A percentile compares a stretch with the other conserved stretches of the same genome.
These are phyloP conservation scores for Coracias cyanogaster DNA, from an alignment of 2,797 vertebrate species.

Conservation along the genomic window DNA sequence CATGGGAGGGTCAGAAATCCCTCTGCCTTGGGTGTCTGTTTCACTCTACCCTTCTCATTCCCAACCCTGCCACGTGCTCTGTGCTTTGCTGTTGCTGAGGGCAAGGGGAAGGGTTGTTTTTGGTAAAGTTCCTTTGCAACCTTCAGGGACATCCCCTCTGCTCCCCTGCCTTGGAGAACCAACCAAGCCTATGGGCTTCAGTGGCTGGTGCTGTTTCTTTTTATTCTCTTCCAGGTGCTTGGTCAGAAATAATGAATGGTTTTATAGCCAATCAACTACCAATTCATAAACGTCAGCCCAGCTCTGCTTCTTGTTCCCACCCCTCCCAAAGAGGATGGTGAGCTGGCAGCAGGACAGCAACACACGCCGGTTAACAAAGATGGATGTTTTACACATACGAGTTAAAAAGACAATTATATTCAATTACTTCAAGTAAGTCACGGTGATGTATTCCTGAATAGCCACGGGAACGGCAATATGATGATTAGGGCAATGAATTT, in stretches of 20 bases:
- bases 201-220: background rate
- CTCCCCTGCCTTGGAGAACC: background rate
- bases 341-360: constrained; percentile 67
- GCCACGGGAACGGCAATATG: constrained; percentile 24
- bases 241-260: constrained; percentile 63
- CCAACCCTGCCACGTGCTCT: background rate
- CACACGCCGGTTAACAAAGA: constrained; percentile 35
- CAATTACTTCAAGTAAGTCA: constrained; percentile 73
- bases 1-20: background rate
- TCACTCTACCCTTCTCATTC: background rate
- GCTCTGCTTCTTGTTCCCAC: constrained; percentile 59
- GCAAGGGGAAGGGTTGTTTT: background rate
- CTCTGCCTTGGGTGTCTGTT: background rate
- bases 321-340: background rate
- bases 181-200: background rate
- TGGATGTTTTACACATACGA: constrained; percentile 62
- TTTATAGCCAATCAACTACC: constrained; percentile 68
- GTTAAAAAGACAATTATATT: constrained; percentile 74
- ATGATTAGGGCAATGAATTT: constrained; percentile 69
- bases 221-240: constrained; percentile 58
- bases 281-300: constrained; percentile 62
- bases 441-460: constrained; percentile 63
- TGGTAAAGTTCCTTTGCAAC: background rate
- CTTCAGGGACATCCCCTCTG: background rate
- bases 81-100: background rate